Evolutionary conservation across 2,888 invertebrate species (phyloP).

Genomic region (Drosophila mimetica): DNA sequence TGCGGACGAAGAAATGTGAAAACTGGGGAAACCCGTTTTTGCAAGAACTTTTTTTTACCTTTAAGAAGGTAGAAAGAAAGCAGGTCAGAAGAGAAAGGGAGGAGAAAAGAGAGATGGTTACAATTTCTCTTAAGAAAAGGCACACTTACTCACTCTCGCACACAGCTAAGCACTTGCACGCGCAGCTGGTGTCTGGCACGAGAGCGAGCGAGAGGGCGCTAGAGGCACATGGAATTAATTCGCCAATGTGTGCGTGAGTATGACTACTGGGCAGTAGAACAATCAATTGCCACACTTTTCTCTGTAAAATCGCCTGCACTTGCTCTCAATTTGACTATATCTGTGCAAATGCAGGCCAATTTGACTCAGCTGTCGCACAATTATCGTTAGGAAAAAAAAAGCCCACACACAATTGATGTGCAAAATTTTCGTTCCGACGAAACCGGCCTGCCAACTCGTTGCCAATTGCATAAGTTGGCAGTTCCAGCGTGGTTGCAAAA

Average conservation of each 20-base stretch:
- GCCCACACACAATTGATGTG: constrained; percentile 1
- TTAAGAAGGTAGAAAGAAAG: constrained; percentile 14
- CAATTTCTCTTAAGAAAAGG: constrained; percentile 16
- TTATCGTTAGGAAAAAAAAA: background rate
- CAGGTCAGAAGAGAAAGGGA: constrained; percentile 44
- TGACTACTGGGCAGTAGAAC: constrained; percentile 27
- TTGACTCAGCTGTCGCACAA: background rate
- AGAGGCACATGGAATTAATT: constrained; percentile 66
- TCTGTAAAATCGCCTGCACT: constrained; percentile 1
- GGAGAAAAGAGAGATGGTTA: constrained; percentile 25
- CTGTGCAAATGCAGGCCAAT: constrained; percentile 20
- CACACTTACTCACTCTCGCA: background rate
- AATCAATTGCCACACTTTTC: constrained; percentile 32
- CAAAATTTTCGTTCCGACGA: background rate
- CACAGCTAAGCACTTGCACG: constrained; percentile 16
- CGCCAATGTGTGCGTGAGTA: constrained; percentile 14
- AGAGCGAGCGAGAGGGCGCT: constrained; percentile 55
- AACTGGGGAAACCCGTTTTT: constrained; percentile 18
- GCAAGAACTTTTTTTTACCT: constrained; percentile 18
- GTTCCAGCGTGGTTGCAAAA: constrained; percentile 50
- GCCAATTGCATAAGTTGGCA: constrained; percentile 48
- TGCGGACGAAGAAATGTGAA: no score
- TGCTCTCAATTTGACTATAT: background rate
- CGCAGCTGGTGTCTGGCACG: constrained; percentile 24
- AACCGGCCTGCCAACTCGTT: constrained; percentile 32